Evolutionary conservation across 2,113 vertebrate genomes (phyloP).

Genomic region (Neotoma lepida): DNA sequence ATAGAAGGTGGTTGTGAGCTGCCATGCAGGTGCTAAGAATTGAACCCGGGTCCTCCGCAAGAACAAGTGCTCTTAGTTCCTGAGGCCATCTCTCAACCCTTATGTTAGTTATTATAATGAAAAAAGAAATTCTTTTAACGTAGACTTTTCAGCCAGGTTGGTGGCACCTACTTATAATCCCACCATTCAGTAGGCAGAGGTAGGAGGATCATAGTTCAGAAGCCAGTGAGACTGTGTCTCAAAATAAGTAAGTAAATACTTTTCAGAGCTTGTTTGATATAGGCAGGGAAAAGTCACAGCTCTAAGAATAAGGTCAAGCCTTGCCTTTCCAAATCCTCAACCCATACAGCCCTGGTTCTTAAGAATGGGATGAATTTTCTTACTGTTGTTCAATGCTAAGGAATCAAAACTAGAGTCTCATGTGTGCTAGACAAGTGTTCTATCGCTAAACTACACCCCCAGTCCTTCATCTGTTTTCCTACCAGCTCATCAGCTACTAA

Average conservation of each 20-base stretch:
- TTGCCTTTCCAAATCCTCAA: background rate
- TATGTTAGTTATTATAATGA: background rate
- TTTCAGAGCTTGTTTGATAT: background rate
- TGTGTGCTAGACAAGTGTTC: background rate
- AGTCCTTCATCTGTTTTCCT: constrained; percentile 9
- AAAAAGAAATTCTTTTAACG: background rate
- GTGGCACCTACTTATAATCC: background rate
- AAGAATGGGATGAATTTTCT: background rate
- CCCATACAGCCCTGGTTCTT: background rate
- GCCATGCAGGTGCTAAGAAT: background rate
- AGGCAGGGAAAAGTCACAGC: background rate
- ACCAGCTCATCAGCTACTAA: constrained; percentile 48
- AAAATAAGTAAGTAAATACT: background rate
- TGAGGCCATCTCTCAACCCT: background rate
- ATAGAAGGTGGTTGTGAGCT: background rate
- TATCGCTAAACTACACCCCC: background rate
- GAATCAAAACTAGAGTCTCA: background rate
- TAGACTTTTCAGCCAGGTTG: background rate
- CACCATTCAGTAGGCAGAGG: background rate
- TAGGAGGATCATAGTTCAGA: background rate
- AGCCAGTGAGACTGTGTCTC: background rate
- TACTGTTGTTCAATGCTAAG: background rate
- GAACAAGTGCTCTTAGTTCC: background rate
- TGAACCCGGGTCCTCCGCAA: background rate
- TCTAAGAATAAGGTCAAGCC: background rate